Conservation (phyloP, 2,113 vertebrate species). For the Protobothrops mucrosquamatus region DNA sequence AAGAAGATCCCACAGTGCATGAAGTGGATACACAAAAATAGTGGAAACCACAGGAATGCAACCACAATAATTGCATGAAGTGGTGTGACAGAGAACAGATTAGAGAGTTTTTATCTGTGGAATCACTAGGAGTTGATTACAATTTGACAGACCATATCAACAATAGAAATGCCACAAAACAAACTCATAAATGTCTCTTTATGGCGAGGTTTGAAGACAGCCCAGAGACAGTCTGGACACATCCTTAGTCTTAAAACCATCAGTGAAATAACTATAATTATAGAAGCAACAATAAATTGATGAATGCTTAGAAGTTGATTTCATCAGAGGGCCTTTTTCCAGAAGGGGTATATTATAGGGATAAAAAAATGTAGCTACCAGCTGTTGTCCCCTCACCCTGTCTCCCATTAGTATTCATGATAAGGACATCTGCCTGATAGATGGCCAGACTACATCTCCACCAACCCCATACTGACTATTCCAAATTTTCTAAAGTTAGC, state of each 20-base stretch:
- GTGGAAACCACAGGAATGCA: neutral
- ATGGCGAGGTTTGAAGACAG: neutral
- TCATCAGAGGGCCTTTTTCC: neutral
- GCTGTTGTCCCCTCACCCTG: neutral
- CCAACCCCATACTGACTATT: neutral
- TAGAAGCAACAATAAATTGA: neutral
- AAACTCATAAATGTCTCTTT: neutral
- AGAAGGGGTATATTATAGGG: neutral
- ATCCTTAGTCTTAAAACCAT: neutral
- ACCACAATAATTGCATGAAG: neutral
- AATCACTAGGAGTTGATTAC: neutral
- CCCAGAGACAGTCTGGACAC: neutral
- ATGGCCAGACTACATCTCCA: neutral
- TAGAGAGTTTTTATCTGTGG: neutral
- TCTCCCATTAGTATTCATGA: neutral
- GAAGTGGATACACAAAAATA: neutral
- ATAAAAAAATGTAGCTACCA: neutral
- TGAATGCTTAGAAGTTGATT: neutral
- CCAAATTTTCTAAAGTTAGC: neutral
- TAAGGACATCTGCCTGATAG: neutral
- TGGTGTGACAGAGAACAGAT: neutral
- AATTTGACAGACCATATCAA: neutral
- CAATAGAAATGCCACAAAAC: neutral
- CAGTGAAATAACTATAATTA: neutral
- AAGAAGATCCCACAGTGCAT: neutral